Base-by-base conservation (phyloP, 2,113 vertebrate species). In the Pavo muticus region DNA sequence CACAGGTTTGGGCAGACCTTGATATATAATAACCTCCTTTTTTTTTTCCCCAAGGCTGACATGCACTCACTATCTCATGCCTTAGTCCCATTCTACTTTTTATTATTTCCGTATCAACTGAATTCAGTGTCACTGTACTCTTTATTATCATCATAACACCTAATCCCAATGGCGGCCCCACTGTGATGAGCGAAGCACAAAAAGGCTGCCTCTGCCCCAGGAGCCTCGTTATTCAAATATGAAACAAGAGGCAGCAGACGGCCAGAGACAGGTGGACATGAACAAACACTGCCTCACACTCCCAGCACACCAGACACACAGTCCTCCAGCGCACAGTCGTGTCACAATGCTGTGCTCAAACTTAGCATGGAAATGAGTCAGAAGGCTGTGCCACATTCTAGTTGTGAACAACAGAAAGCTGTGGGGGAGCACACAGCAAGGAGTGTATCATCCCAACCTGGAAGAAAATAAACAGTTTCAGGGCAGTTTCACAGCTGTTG, bases 251-350 rank as follows among this genome's bases (percentile, higher is more conserved):
- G 63, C 68, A 84, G 88, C 79, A 95, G 95, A 70, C 3, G 0
- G 50, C 60, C 39, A 35, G 20, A 67, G 86, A 47, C 92, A 80
- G 85, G 79, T 88, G 88, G 82, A 70, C 50, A 42, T 5, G n/a
- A 90, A 48, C 20, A 81, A 84, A 81, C 35, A 7, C 37, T 37
- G 71, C 27, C n/a, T 59, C 76, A n/a, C 44, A 59, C 18, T 50
- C 9, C 59, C 68, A 32, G 32, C 61, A 42, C 10, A 13, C 18
- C 48, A 44, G 47, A 64, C 15, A 10, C 6, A n/a, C 19, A 2
- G 3, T 80, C 86, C 88, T 71, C 39, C 45, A 77, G 10, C 35
- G 69, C 6, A 1, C 4, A 1, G 5, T 30, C 57, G 64, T 63
- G 30, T 40, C 35, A 14, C 1, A 5, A 39, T 23, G 16, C 1